Base-by-base conservation (phyloP, 2,888 invertebrate genomes). In the Tenthredo amoena region DNA sequence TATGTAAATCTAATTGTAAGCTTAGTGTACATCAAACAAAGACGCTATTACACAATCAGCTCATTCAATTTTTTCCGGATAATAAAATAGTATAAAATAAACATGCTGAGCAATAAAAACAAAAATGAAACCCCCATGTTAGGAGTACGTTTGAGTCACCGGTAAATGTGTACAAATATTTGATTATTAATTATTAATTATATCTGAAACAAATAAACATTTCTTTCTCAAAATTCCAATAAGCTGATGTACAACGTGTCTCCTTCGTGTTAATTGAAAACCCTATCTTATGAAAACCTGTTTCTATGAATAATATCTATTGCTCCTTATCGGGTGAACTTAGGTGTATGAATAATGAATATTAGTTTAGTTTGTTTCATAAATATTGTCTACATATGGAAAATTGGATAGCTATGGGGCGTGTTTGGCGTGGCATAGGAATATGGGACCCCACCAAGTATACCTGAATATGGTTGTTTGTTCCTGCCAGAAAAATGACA, bases 351-450 rank as follows among this genome's bases (percentile, higher is more conserved):
- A 87, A 88, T 90, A 90, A 91, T 88, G 89, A 91, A 89, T 90
- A 89, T 89, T 90, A 90, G 89, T 90, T 89, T 90, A 91, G 90
- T 90, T 92, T 92, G 91, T 92, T 89, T 93, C 91, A 92, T 93
- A 93, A 93, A 93, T 93, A 93, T 93, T 93, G 93, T 93, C 93
- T 93, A 93, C 91, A 89, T 91, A 92, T 92, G 92, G 91, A 92
- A 91, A 79, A 89, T 92, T 89, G 92, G 91, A 92, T 90, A 89
- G 91, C 90, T 92, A 92, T 92, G 90, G 86, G 92, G 91, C 90
- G 91, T 79, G 88, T 89, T 91, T 91, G 89, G 89, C 89, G 90
- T 91, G 91, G 90, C 92, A 89, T 92, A 92, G 93, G 92, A 93
- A 92, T 92, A 92, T 88, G 92, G 92, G 92, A 92, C 92, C 89